These are phyloP conservation scores for Calidris pygmaea DNA, from an alignment of 2,113 vertebrate genomes.

Conservation along the genomic window DNA sequence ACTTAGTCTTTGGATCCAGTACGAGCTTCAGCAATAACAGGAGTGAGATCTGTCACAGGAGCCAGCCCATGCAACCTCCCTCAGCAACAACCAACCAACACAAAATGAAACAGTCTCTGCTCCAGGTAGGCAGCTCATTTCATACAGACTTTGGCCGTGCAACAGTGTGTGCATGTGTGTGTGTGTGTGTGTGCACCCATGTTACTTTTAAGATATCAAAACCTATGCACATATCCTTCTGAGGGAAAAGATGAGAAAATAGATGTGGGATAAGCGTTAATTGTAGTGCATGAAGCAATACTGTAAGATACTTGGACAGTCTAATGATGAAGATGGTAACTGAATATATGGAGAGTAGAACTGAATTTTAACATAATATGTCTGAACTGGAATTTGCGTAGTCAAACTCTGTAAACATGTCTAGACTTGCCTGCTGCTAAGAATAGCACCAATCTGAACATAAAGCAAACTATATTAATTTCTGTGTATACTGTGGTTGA, in stretches of 20 bases:
- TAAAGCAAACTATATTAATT: constrained; percentile 8
- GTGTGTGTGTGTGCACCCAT: rapidly evolving
- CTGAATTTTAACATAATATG: constrained; percentile 8
- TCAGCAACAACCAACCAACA: background rate
- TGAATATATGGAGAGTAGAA: background rate
- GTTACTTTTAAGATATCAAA: background rate
- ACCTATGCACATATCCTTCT: background rate
- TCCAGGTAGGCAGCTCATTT: background rate
- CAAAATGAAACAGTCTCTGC: background rate
- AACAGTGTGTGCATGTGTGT: no score
- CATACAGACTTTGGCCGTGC: no score
- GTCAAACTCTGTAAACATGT: background rate
- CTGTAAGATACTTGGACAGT: background rate
- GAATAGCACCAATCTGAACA: background rate
- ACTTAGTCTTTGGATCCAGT: background rate
- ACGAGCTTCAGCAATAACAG: background rate
- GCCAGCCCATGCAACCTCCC: background rate
- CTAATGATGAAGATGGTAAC: background rate
- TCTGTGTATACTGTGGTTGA: background rate
- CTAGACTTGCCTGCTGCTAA: background rate
- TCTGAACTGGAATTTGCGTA: constrained; percentile 49
- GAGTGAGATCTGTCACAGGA: background rate
- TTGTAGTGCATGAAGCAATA: background rate
- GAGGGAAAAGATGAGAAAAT: background rate
- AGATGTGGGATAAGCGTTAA: background rate